Evolutionary conservation across 1,140 invertebrate genomes (phyloP).

Genomic region (Sycobia sp.): DNA sequence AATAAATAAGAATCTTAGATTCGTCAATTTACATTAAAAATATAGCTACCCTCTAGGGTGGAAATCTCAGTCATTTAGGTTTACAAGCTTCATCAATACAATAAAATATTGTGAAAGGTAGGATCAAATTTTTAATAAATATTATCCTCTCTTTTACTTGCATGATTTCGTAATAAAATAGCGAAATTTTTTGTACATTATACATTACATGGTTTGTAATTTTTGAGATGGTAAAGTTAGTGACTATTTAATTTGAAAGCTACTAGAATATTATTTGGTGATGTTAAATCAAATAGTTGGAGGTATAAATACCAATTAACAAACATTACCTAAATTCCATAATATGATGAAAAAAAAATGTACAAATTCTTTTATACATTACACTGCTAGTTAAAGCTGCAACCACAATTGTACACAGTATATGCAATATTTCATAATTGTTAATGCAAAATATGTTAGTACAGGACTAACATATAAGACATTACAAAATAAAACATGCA

Average conservation of each 20-base stretch:
- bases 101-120: constrained; percentile 19
- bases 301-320: no score
- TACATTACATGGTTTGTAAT: constrained; percentile 23
- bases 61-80: constrained; percentile 20
- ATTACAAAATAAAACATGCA: no score
- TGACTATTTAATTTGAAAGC: background rate
- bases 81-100: constrained; percentile 14
- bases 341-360: no score
- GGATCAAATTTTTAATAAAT: constrained; percentile 29
- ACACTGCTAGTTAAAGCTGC: no score
- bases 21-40: constrained; percentile 34
- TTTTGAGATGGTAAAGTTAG: constrained; percentile 20
- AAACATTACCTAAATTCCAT: no score
- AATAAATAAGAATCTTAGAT: constrained; percentile 25
- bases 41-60: constrained; percentile 10
- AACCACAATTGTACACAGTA: no score
- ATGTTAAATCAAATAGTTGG: background rate
- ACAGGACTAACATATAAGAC: no score
- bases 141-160: constrained; percentile 21
- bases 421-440: no score
- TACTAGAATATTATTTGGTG: background rate
- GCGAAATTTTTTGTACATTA: constrained; percentile 30
- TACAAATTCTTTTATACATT: no score
- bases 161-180: constrained; percentile 30
- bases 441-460: no score